Conservation (phyloP, 2,113 vertebrate species). For the Macroglossus sobrinus region DNA sequence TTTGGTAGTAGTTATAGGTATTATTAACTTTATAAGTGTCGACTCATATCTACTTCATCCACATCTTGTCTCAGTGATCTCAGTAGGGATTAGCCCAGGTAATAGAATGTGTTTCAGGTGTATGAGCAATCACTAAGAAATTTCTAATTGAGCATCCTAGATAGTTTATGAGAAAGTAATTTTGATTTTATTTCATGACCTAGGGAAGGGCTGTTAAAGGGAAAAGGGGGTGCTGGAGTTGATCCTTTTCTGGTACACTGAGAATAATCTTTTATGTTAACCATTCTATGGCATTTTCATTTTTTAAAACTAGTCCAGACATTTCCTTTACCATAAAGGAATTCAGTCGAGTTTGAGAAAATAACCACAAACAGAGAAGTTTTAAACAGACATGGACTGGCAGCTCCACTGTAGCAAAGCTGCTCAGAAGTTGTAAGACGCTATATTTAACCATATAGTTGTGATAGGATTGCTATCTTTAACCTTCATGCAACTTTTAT, state of each 20-base stretch:
- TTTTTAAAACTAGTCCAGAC: not conserved
- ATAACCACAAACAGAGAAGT: not conserved
- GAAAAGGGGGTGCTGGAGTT: not conserved
- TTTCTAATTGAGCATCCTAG: not conserved
- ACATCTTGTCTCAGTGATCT: not conserved
- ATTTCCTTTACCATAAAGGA: conserved; percentile 21
- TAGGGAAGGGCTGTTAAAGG: not conserved
- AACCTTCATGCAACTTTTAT: not conserved
- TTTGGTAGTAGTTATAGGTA: not conserved
- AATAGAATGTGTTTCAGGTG: not conserved
- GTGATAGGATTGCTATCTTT: not conserved
- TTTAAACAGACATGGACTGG: not conserved
- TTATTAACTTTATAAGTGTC: not conserved
- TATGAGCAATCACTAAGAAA: not conserved
- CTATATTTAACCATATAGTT: not conserved
- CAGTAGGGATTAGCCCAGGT: not conserved
- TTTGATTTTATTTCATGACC: not conserved
- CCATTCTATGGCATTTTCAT: not conserved
- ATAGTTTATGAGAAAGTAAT: not conserved
- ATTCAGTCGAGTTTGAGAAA: not conserved
- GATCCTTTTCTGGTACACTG: not conserved
- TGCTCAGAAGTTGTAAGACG: not conserved
- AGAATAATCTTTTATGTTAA: not conserved
- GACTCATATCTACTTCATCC: not conserved
- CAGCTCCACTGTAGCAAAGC: not conserved